A percentile compares a stretch with the other conserved stretches of the same genome.
phyloP scores from a whole-genome alignment of 2,113 vertebrate species.

The Gasterosteus nipponicus region DNA sequence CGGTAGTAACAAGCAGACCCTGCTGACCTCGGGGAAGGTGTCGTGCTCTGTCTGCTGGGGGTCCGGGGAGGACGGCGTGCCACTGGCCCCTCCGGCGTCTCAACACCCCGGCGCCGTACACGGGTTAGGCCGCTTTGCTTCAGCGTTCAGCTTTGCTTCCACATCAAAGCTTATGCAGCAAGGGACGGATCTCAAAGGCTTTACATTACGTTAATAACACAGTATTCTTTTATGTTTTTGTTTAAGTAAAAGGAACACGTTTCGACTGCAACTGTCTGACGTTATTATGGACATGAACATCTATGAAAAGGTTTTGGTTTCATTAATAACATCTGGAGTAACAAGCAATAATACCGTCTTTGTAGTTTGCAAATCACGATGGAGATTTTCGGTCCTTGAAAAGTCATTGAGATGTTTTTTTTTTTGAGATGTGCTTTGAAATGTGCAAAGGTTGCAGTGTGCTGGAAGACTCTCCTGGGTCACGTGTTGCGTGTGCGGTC shows the following conservation, averaged over 20 bases:
- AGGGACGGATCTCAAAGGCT: neutral
- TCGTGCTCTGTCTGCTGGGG: slow-evolving; percentile 92
- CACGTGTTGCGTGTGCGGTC: too few species aligned
- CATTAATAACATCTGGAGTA: too few species aligned
- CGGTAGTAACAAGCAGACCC: slow-evolving; percentile 86
- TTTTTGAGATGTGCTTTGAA: too few species aligned
- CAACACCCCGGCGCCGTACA: slow-evolving; percentile 81
- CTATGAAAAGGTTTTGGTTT: too few species aligned
- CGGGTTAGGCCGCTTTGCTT: slow-evolving; percentile 78
- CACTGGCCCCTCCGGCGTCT: slow-evolving; percentile 86
- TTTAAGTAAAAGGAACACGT: too few species aligned
- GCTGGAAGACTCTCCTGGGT: too few species aligned
- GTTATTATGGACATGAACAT: too few species aligned
- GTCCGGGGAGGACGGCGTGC: slow-evolving; percentile 85
- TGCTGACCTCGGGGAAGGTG: slow-evolving; percentile 96
- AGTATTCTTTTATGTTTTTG: too few species aligned
- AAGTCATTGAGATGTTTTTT: neutral
- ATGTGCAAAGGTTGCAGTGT: too few species aligned
- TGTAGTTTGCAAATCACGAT: too few species aligned
- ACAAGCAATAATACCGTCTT: too few species aligned
- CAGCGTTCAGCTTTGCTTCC: neutral
- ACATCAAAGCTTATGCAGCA: neutral
- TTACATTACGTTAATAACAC: neutral
- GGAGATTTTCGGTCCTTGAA: neutral
- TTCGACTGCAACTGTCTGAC: neutral